Percentiles rank a stretch among this genome's conserved stretches.
These are phyloP conservation scores for Vulpes lagopus DNA, from an alignment of 2,113 vertebrate genomes.

Conservation along the genomic window DNA sequence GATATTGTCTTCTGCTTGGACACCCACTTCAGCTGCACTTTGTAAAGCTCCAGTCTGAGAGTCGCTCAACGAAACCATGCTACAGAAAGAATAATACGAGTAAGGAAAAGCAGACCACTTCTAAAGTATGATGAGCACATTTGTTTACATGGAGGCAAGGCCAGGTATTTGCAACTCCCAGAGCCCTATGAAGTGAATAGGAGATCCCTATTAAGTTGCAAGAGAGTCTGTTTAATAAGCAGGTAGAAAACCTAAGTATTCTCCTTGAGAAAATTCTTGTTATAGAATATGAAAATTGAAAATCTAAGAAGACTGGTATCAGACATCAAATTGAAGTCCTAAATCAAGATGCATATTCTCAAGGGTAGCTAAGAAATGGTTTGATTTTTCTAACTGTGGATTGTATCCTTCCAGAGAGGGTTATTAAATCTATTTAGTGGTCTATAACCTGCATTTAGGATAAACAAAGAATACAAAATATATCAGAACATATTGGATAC, in stretches of 20 bases:
- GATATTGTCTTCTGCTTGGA: constrained; percentile 63
- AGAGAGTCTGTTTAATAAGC: neutral
- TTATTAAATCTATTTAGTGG: neutral
- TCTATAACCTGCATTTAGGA: neutral
- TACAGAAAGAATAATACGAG: constrained; percentile 27
- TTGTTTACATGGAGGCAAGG: neutral
- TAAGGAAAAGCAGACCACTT: neutral
- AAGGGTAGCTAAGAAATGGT: neutral
- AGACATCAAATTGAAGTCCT: neutral
- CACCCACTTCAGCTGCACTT: neutral
- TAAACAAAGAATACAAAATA: neutral
- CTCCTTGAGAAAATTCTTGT: neutral
- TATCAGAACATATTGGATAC: neutral
- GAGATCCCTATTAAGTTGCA: neutral
- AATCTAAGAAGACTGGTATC: neutral
- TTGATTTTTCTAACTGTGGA: neutral
- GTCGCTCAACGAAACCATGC: neutral
- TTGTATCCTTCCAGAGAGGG: neutral
- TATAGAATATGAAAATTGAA: neutral
- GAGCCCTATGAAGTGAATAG: neutral
- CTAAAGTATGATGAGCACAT: neutral
- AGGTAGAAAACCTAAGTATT: neutral
- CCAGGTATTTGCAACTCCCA: no score
- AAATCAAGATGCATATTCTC: neutral
- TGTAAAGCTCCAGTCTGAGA: neutral